A percentile compares a stretch with the other conserved stretches of the same genome.
phyloP scores from a whole-genome alignment of 2,888 invertebrate species.

The Diogma glabrata region DNA sequence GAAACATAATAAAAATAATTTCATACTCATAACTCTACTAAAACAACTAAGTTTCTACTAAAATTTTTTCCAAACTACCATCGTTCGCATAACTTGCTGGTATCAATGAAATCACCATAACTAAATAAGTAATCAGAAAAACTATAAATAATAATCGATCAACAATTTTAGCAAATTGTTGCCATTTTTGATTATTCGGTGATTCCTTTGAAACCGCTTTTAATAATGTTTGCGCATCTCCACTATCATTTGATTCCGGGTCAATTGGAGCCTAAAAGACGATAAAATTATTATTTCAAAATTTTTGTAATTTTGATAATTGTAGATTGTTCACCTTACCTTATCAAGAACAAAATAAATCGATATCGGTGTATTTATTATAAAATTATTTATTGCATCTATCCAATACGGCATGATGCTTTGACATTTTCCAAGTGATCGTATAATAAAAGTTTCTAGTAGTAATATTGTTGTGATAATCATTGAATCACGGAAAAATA shows the following conservation, averaged over 20 bases:
- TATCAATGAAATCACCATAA: conserved; percentile 14
- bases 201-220: not conserved
- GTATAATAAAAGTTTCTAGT: conserved; percentile 16
- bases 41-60: not conserved
- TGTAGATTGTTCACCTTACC: not conserved
- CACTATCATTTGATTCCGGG: not conserved
- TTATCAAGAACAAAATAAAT: not conserved
- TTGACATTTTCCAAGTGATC: conserved; percentile 13
- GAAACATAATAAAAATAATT: too few species aligned
- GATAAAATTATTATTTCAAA: too few species aligned
- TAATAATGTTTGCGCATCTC: not conserved
- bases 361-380: not conserved
- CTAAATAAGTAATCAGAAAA: conserved; percentile 12
- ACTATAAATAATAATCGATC: conserved; percentile 15
- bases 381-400: conserved; percentile 10
- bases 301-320: too few species aligned
- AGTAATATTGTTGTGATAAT: conserved; percentile 17
- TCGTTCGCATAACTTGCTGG: conserved; percentile 10
- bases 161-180: conserved; percentile 13
- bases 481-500: conserved; percentile 21
- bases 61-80: not conserved
- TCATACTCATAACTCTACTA: too few species aligned
- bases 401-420: conserved; percentile 17
- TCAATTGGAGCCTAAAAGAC: too few species aligned
- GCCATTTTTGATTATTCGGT: conserved; percentile 13